Conservation (phyloP, 2,888 invertebrate species). For the Parapristionchus giblindavisi region DNA sequence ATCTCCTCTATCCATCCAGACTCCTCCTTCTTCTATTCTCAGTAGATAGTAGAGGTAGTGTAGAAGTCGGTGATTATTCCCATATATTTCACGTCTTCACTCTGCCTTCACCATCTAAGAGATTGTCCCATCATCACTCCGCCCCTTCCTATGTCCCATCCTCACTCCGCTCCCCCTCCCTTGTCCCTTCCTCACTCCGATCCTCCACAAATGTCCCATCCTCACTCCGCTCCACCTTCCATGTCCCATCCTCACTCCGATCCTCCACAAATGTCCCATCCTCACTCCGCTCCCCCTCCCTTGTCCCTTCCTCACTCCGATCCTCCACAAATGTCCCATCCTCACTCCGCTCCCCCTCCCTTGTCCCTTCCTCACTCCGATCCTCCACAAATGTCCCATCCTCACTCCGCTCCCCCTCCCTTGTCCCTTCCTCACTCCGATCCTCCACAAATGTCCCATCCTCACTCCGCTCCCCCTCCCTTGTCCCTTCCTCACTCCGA, state of each 20-base stretch:
- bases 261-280: no score
- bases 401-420: not conserved
- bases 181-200: no score
- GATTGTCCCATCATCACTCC: no score
- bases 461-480: not conserved
- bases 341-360: not conserved
- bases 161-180: no score
- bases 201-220: no score
- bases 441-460: not conserved
- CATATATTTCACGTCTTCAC: no score
- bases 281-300: not conserved
- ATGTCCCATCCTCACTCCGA: not conserved
- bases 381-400: not conserved
- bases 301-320: not conserved
- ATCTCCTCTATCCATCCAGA: not conserved
- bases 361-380: not conserved
- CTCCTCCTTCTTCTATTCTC: not conserved
- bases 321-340: not conserved
- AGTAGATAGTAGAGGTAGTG: no score
- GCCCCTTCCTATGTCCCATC: no score
- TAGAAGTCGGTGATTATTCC: no score
- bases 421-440: slow-evolving; percentile 5
- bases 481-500: not conserved
- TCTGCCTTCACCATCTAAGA: no score
- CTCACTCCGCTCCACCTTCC: no score